phyloP scores from a whole-genome alignment of 53 echinoderm and acorn worm species.

The Astropecten irregularis region DNA sequence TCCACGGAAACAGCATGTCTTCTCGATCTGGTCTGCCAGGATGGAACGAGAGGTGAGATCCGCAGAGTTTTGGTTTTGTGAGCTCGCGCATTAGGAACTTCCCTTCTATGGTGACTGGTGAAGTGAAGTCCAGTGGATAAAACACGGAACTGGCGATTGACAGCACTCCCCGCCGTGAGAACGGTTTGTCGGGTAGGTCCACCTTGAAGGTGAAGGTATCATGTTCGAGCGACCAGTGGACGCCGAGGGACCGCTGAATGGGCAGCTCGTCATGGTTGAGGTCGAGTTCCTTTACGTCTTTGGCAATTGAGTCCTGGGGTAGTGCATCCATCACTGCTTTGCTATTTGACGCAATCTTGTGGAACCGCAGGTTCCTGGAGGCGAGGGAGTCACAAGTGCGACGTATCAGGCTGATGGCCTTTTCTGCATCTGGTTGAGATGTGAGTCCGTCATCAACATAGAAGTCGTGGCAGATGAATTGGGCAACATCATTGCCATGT shows the following conservation, averaged over 20 bases:
- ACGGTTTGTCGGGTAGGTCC: slow-evolving; percentile 8
- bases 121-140: slow-evolving; percentile 47
- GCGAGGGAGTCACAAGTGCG: slow-evolving; percentile 6
- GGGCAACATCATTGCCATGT: not conserved
- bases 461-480: slow-evolving; percentile 49
- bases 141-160: slow-evolving; percentile 40
- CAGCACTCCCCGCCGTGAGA: slow-evolving; percentile 44
- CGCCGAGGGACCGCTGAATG: slow-evolving; percentile 31
- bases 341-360: too few species aligned
- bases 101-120: not conserved
- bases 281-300: slow-evolving; percentile 24
- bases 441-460: slow-evolving; percentile 70
- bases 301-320: slow-evolving; percentile 14
- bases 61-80: slow-evolving; percentile 48
- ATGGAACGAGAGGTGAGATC: slow-evolving; percentile 52
- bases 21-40: slow-evolving; percentile 28
- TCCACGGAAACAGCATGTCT: slow-evolving; percentile 48
- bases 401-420: not conserved
- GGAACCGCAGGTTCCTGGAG: slow-evolving; percentile 50
- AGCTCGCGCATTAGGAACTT: too few species aligned
- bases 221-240: slow-evolving; percentile 25
- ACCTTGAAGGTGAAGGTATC: slow-evolving; percentile 34
- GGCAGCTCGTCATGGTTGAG: slow-evolving; percentile 1
- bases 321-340: slow-evolving; percentile 42
- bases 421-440: not conserved